Percentiles rank a stretch among this genome's conserved stretches.
Conservation (phyloP, 2,113 vertebrate species). For the Cebus imitator region DNA sequence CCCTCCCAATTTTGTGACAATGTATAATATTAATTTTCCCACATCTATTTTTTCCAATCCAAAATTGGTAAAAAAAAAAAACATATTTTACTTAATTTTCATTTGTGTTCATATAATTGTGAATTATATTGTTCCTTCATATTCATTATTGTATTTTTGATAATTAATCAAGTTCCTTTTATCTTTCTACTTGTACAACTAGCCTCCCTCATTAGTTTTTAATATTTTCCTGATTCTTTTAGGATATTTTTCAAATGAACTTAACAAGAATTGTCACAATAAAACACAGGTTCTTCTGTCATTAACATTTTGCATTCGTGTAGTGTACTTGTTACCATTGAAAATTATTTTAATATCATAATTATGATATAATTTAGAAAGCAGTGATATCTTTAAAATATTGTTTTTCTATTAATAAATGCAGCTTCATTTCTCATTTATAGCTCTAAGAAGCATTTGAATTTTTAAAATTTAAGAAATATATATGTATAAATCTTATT, state of each 20-base stretch:
- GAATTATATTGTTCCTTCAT: neutral
- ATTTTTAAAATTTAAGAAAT: neutral
- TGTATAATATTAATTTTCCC: neutral
- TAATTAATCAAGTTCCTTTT: neutral
- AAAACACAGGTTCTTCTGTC: neutral
- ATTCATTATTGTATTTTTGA: neutral
- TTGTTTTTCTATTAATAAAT: neutral
- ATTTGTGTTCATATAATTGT: neutral
- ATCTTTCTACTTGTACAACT: neutral
- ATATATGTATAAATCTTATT: neutral
- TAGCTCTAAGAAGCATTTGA: neutral
- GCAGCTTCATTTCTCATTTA: neutral
- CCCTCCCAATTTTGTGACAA: neutral
- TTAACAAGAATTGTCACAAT: neutral
- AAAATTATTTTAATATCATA: neutral
- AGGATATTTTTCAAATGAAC: neutral
- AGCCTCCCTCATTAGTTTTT: neutral
- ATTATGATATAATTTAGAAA: neutral
- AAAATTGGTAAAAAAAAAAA: neutral
- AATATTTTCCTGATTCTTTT: neutral
- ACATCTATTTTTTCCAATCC: neutral
- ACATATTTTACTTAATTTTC: neutral
- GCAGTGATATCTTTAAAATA: neutral
- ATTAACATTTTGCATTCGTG: neutral
- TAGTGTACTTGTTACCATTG: neutral